Evolutionary conservation across 2,888 invertebrate species (phyloP).

Genomic region (Portevinia maculata): DNA sequence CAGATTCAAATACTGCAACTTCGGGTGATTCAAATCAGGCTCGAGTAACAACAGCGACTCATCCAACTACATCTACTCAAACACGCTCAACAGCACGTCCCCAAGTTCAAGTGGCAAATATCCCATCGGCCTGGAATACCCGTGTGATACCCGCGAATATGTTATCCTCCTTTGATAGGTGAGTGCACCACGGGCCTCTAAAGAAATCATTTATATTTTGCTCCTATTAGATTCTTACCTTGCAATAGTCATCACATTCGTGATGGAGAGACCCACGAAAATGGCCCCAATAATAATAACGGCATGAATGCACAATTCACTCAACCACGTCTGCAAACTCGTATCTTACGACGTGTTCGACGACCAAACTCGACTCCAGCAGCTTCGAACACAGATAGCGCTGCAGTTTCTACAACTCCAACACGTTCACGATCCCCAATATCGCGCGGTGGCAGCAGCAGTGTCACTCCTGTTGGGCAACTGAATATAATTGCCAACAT

Average conservation of each 20-base stretch:
- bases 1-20: slow-evolving; percentile 53
- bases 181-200: background rate
- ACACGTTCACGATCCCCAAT: slow-evolving; percentile 50
- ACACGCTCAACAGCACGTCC: slow-evolving; percentile 88
- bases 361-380: slow-evolving; percentile 63
- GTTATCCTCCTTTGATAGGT: slow-evolving; percentile 81
- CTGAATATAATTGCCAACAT: slow-evolving; percentile 33
- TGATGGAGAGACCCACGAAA: slow-evolving; percentile 77
- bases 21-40: slow-evolving; percentile 75
- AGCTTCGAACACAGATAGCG: slow-evolving; percentile 32
- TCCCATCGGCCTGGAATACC: slow-evolving; percentile 83
- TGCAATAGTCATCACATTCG: slow-evolving; percentile 89
- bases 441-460: slow-evolving; percentile 46
- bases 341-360: slow-evolving; percentile 61
- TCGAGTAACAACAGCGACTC: slow-evolving; percentile 87
- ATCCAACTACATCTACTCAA: slow-evolving; percentile 88
- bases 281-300: slow-evolving; percentile 71
- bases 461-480: slow-evolving; percentile 8
- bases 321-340: slow-evolving; percentile 66
- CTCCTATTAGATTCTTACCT: slow-evolving; percentile 84
- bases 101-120: slow-evolving; percentile 86
- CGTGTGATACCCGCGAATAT: slow-evolving; percentile 81
- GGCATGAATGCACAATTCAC: slow-evolving; percentile 55
- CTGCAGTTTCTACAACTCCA: slow-evolving; percentile 36
- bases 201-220: background rate